A percentile compares a stretch with the other conserved stretches of the same genome.
phyloP scores from a whole-genome alignment of 2,797 vertebrate genomes.

The Crenichthys baileyi region DNA sequence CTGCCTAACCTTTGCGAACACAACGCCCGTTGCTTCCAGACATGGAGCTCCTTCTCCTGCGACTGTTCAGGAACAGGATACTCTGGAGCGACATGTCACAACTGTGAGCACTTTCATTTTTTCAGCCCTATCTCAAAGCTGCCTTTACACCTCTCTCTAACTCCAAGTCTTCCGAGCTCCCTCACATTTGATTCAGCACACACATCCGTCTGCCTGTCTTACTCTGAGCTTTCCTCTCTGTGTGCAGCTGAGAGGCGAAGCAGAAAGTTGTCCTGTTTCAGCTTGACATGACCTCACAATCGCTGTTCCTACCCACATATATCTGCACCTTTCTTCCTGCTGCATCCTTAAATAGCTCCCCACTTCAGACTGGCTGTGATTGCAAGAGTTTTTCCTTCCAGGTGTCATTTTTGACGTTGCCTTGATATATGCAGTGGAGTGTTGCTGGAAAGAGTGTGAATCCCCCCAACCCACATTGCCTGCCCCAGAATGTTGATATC shows the following conservation, averaged over 20 bases:
- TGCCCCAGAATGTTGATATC: constrained; percentile 67
- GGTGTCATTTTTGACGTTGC: constrained; percentile 55
- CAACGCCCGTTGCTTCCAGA: constrained; percentile 90
- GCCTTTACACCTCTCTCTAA: constrained; percentile 16
- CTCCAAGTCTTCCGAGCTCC: constrained; percentile 27
- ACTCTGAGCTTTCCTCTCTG: constrained; percentile 14
- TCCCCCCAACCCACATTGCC: neutral
- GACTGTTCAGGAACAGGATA: constrained; percentile 92
- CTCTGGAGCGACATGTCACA: constrained; percentile 91
- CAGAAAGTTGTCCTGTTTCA: constrained; percentile 27
- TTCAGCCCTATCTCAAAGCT: constrained; percentile 24
- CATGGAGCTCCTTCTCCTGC: constrained; percentile 92
- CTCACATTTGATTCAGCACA: constrained; percentile 38
- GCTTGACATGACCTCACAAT: constrained; percentile 43
- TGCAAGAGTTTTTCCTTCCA: constrained; percentile 31
- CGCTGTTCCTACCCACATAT: constrained; percentile 25
- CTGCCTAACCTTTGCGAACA: constrained; percentile 96
- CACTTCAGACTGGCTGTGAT: constrained; percentile 36
- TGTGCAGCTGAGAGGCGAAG: constrained; percentile 26
- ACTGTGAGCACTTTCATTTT: constrained; percentile 81
- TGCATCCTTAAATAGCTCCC: constrained; percentile 44
- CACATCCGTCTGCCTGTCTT: constrained; percentile 18
- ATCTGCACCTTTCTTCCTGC: constrained; percentile 24
- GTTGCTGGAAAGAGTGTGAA: constrained; percentile 44
- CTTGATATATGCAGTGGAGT: constrained; percentile 63